A percentile compares a stretch with the other conserved stretches of the same genome.
These are phyloP conservation scores for Sebastes itinus DNA, from an alignment of 2,797 vertebrate species.

Conservation along the genomic window DNA sequence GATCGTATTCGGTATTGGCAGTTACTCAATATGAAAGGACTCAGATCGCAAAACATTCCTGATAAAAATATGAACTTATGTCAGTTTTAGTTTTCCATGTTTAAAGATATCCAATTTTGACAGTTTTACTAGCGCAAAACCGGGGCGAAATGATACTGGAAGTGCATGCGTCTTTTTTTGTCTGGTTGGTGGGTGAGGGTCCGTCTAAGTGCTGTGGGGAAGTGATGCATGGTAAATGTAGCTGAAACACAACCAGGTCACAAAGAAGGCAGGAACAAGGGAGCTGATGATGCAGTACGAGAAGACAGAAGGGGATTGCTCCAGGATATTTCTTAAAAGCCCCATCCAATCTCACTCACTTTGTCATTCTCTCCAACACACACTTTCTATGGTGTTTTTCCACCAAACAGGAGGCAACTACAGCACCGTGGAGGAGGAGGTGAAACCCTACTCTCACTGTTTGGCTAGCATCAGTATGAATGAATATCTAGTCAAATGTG, in stretches of 20 bases:
- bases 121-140: not conserved
- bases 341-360: conserved; percentile 42
- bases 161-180: not conserved
- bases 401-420: not conserved
- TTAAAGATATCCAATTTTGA: not conserved
- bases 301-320: conserved; percentile 63
- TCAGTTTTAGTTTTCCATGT: not conserved
- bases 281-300: conserved; percentile 55
- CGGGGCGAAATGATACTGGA: not conserved
- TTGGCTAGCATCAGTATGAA: conserved; percentile 18
- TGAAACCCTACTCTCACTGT: not conserved
- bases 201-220: conserved; percentile 69
- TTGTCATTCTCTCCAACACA: conserved; percentile 32
- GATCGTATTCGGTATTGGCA: not conserved
- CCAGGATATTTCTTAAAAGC: conserved; percentile 75
- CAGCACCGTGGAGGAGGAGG: not conserved
- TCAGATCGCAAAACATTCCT: not conserved
- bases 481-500: not conserved
- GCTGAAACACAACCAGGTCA: conserved; percentile 79
- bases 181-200: conserved; percentile 37
- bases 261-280: conserved; percentile 63
- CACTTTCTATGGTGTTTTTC: conserved; percentile 2
- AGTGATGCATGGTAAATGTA: conserved; percentile 78
- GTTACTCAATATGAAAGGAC: not conserved
- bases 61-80: not conserved